phyloP scores from a whole-genome alignment of 2,888 invertebrate species.

The Prosopocoilus inquinatus region DNA sequence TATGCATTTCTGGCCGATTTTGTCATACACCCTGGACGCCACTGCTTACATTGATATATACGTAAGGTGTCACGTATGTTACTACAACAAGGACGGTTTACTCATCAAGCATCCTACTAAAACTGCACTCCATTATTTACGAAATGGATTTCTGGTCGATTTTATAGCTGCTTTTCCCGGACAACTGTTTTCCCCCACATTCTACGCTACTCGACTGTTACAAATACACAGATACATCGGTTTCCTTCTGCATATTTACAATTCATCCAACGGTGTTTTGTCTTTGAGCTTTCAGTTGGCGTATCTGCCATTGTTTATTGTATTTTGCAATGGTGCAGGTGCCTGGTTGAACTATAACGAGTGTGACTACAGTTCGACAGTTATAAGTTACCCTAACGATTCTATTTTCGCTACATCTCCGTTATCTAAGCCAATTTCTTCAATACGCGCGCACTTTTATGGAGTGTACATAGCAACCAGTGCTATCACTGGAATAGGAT shows the following conservation, averaged over 20 bases:
- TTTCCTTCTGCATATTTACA: conserved; percentile 8
- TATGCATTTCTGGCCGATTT: neutral
- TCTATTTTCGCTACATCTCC: conserved; percentile 6
- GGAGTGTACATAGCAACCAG: conserved; percentile 6
- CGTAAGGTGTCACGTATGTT: conserved; percentile 26
- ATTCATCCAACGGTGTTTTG: neutral
- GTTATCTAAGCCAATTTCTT: conserved; percentile 9
- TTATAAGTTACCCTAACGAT: neutral
- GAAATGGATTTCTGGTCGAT: conserved; percentile 22
- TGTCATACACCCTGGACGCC: conserved; percentile 15
- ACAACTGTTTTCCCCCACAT: neutral
- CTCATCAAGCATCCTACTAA: conserved; percentile 26
- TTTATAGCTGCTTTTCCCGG: conserved; percentile 19
- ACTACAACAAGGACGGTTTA: conserved; percentile 24
- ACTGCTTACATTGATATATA: conserved; percentile 26
- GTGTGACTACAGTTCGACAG: conserved; percentile 13
- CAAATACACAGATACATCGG: conserved; percentile 24
- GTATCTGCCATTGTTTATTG: conserved; percentile 10
- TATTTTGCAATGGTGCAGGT: conserved; percentile 12
- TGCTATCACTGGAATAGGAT: conserved; percentile 9
- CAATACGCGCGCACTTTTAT: conserved; percentile 8
- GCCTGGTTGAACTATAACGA: neutral
- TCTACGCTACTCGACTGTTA: conserved; percentile 5
- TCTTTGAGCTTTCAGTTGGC: neutral
- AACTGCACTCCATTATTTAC: conserved; percentile 25